These are phyloP conservation scores for Eristalis pertinax DNA, from an alignment of 2,888 invertebrate species.

Conservation along the genomic window DNA sequence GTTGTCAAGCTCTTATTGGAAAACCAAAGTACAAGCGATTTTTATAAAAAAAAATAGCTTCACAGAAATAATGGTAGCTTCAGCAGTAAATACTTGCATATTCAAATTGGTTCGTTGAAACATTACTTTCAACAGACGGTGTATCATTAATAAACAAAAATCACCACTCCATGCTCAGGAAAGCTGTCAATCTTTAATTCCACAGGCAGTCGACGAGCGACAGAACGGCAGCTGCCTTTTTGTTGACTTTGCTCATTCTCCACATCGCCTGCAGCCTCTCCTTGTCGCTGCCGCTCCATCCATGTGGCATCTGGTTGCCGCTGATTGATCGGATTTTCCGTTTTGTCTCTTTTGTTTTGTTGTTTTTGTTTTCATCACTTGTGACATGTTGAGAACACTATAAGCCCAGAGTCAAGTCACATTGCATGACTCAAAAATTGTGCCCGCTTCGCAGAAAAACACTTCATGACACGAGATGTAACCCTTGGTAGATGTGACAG, in stretches of 20 bases:
- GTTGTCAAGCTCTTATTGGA: no score
- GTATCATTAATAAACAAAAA: constrained; percentile 11
- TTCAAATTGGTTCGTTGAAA: not conserved
- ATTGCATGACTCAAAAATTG: constrained; percentile 63
- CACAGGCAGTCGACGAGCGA: constrained; percentile 1
- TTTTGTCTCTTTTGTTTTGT: constrained; percentile 46
- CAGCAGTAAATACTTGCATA: not conserved
- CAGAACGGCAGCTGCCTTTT: constrained; percentile 30
- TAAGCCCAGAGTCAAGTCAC: constrained; percentile 37
- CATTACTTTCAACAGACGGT: not conserved
- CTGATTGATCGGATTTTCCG: constrained; percentile 61
- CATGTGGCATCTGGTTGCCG: not conserved
- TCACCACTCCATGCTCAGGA: constrained; percentile 4
- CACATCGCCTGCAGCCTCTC: constrained; percentile 13
- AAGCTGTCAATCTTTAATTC: constrained; percentile 32
- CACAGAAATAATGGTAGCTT: no score
- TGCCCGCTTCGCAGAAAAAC: constrained; percentile 41
- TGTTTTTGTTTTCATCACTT: constrained; percentile 61
- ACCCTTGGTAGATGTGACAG: constrained; percentile 59
- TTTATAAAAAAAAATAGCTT: no score
- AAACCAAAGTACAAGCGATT: no score
- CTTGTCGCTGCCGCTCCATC: not conserved
- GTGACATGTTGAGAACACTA: constrained; percentile 58
- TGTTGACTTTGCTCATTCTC: constrained; percentile 33
- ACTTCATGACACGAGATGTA: constrained; percentile 69